Percentiles rank a stretch among this genome's conserved stretches.
Evolutionary conservation across 2,888 invertebrate species (phyloP).

Genomic region (Campoplex capitator): DNA sequence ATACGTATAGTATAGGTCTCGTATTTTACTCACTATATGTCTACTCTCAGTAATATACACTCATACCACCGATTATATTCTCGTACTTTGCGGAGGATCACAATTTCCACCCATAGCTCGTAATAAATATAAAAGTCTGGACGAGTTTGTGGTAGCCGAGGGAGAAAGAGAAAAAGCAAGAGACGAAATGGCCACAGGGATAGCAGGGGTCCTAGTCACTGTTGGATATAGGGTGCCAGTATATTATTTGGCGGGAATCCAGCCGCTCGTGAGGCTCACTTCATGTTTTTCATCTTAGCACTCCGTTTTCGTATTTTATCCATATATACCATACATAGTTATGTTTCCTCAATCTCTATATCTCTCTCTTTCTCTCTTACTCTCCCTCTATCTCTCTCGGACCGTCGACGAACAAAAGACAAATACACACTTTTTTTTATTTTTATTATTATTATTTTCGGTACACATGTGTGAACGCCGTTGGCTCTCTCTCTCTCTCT

Average conservation of each 20-base stretch:
- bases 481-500: conserved; percentile 53
- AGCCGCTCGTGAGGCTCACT: conserved; percentile 83
- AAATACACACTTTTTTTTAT: conserved; percentile 61
- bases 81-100: conserved; percentile 61
- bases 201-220: conserved; percentile 63
- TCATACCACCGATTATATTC: conserved; percentile 55
- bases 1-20: conserved; percentile 50
- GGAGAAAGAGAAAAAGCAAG: conserved; percentile 37
- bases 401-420: conserved; percentile 70
- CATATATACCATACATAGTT: conserved; percentile 21
- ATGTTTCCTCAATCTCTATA: conserved; percentile 21
- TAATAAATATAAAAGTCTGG: conserved; percentile 83
- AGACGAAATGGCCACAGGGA: conserved; percentile 53
- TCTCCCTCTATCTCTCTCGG: conserved; percentile 13
- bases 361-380: background rate
- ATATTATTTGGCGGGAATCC: conserved; percentile 84
- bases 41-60: conserved; percentile 46
- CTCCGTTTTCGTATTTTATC: conserved; percentile 72
- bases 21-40: conserved; percentile 35
- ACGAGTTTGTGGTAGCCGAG: conserved; percentile 50
- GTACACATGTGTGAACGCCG: conserved; percentile 56
- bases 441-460: background rate
- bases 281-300: conserved; percentile 84
- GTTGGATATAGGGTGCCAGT: conserved; percentile 79
- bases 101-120: conserved; percentile 79